Base-by-base conservation (phyloP, 2,888 invertebrate species). In the Ichneumoninae sp. region DNA sequence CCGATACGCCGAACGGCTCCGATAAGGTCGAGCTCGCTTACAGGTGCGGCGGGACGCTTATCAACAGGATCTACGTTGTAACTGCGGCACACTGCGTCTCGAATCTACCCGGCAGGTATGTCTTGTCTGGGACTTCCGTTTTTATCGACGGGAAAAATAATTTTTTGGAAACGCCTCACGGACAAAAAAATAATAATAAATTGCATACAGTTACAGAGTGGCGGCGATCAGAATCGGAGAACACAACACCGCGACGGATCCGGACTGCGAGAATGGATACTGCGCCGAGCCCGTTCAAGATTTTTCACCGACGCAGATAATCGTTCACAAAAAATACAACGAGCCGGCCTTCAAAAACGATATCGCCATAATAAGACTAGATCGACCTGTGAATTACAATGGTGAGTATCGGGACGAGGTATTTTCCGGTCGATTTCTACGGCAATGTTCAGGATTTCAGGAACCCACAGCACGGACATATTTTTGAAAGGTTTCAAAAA, bases 41-140 rank as follows among this genome's bases (percentile, higher is more conserved):
- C 87, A 88, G 92, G 80, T 94, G 95, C 87, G 94, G 93, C 5
- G 94, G 93, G 3, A 88, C 93, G 2, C 89, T 94, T 30, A 93
- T 94, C 69, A 94, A 89, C 78, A 89, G 92, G 78, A 69, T 87
- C 22, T 94, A 93, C 83, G 91, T 94, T 13, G 33, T 94, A 50
- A 94, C 94, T 4, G 94, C 94, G 1, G 94, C 94, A 3, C 94
- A 94, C 86, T 94, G 94, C 80, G 89, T 91, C 50, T 40, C 87
- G 0, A 88, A 89, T 86, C 87, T 92, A 57, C 92, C 91, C 5
- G 76, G 77, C 26, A 78, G 85, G 89, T 89, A 87, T 57, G 77
- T 16, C 50, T 50, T 4, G 13, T 54, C 30, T 5, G 63, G 19
- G 13, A 71, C 33, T 36, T n/a, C 33, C 54, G 33, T 54, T 75